Evolutionary conservation across 2,797 vertebrate species (phyloP).

Genomic region (Neosilurus mollespiculum): DNA sequence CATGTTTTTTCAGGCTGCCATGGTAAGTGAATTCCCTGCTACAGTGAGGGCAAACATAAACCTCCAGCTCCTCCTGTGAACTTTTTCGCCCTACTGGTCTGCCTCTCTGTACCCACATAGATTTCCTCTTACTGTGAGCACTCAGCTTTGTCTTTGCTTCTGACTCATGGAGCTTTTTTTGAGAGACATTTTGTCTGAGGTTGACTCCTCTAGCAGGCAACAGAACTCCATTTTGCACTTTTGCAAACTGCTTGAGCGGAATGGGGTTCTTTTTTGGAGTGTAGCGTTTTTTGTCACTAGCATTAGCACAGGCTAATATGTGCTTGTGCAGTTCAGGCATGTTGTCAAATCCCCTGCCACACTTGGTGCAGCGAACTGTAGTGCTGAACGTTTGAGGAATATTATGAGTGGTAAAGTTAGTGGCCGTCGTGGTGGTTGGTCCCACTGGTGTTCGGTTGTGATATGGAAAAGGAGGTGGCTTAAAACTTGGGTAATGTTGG

Average conservation of each 20-base stretch:
- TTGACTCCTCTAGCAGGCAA: slow-evolving; percentile 70
- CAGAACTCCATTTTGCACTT: slow-evolving; percentile 85
- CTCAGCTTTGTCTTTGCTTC: slow-evolving; percentile 86
- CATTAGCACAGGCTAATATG: slow-evolving; percentile 92
- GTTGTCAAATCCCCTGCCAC: slow-evolving; percentile 96
- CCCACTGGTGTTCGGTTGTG: slow-evolving; percentile 90
- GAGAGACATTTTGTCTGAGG: slow-evolving; percentile 79
- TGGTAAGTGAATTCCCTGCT: slow-evolving; percentile 91
- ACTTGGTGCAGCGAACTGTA: slow-evolving; percentile 96
- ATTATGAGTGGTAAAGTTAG: slow-evolving; percentile 97
- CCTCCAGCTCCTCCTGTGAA: slow-evolving; percentile 66
- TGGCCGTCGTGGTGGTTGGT: slow-evolving; percentile 84
- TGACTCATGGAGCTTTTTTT: slow-evolving; percentile 83
- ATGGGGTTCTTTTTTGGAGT: slow-evolving; percentile 97
- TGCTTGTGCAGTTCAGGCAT: slow-evolving; percentile 98
- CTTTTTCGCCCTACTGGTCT: slow-evolving; percentile 83
- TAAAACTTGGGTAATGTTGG: slow-evolving; percentile 97
- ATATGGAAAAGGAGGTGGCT: slow-evolving; percentile 96
- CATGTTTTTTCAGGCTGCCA: slow-evolving; percentile 92
- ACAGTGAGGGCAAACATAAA: slow-evolving; percentile 91
- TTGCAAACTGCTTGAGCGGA: slow-evolving; percentile 88
- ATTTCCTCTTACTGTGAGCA: slow-evolving; percentile 86
- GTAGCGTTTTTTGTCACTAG: slow-evolving; percentile 94
- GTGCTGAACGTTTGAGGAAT: slow-evolving; percentile 98
- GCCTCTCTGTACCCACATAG: slow-evolving; percentile 87